These are phyloP conservation scores for Cygnus olor DNA, from an alignment of 2,797 vertebrate genomes.

Conservation along the genomic window DNA sequence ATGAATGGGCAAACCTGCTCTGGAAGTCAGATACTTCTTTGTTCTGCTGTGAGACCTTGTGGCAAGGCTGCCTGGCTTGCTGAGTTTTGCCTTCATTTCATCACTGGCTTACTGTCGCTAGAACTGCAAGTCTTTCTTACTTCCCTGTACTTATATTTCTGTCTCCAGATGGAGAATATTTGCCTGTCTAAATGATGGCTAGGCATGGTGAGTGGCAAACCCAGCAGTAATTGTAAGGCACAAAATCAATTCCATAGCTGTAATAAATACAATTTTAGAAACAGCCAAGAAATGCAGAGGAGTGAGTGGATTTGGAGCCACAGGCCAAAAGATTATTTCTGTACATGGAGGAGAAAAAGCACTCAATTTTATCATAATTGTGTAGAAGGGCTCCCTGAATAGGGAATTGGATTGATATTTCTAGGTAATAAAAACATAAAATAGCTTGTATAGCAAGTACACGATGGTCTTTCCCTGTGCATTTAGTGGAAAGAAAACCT, in stretches of 20 bases:
- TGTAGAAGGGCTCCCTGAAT: background rate
- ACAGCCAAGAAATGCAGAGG: background rate
- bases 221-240: slow-evolving; percentile 31
- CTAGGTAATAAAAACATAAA: background rate
- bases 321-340: slow-evolving; percentile 38
- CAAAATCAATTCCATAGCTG: slow-evolving; percentile 12
- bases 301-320: slow-evolving; percentile 4
- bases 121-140: slow-evolving; percentile 8
- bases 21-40: background rate
- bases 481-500: background rate
- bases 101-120: background rate
- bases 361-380: slow-evolving; percentile 27
- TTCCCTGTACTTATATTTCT: slow-evolving; percentile 25
- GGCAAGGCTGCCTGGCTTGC: background rate
- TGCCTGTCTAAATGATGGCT: background rate
- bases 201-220: background rate
- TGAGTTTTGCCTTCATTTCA: background rate
- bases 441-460: background rate
- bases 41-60: background rate
- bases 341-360: background rate
- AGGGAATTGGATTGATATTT: slow-evolving; percentile 30
- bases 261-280: slow-evolving; percentile 35
- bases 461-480: background rate
- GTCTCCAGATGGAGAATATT: background rate
- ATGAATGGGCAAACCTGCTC: background rate